Evolutionary conservation across 2,888 invertebrate species (phyloP), one percentile per base, ranked within the genome.

Genomic region (Cheilosia soror): DNA sequence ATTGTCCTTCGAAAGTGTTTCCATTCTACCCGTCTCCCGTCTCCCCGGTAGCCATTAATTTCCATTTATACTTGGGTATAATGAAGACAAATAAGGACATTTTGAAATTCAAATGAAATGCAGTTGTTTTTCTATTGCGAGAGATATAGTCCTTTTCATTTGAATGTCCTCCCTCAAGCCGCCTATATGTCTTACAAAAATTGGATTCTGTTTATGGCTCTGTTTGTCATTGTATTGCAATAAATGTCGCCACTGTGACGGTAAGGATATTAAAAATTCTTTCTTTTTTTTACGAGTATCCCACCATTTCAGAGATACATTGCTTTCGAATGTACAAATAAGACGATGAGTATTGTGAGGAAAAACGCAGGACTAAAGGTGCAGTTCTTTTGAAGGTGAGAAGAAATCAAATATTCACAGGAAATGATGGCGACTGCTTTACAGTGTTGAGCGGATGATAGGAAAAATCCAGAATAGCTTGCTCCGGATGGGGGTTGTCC

Each of bases 51-150:
- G 63, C 47, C 68, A 83, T 68, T 63, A 57, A 68, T 83, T 84
- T 66, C 58, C 69, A 84, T 75, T 80, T 65, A 57, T 69, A 58
- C 57, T 53, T 65, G 62, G 37, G 63, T 72, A 68, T 63, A 73
- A 75, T 51, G 68, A 71, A 72, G 71, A 77, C 73, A 69, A 75
- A 84, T 84, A 75, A 71, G 84, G 69, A 58, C 65, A 71, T 85
- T 85, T 72, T 75, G 37, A 80, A 79, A 76, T 80, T 80, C 71
- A 80, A 71, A 85, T 80, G 63, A 66, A 71, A 80, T 85, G 75
- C 80, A 85, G 15, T 57, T 73, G 51, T 40, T 57, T 57, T 68
- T 47, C 58, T 37, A 63, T 37, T 49, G 13, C n/a, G 49, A 42
- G 66, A 5, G n/a, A 1, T 13, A 40, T 13, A 40, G 27, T 11